Base-by-base conservation (phyloP, 2,797 vertebrate genomes). In the Premnoplex brunnescens region DNA sequence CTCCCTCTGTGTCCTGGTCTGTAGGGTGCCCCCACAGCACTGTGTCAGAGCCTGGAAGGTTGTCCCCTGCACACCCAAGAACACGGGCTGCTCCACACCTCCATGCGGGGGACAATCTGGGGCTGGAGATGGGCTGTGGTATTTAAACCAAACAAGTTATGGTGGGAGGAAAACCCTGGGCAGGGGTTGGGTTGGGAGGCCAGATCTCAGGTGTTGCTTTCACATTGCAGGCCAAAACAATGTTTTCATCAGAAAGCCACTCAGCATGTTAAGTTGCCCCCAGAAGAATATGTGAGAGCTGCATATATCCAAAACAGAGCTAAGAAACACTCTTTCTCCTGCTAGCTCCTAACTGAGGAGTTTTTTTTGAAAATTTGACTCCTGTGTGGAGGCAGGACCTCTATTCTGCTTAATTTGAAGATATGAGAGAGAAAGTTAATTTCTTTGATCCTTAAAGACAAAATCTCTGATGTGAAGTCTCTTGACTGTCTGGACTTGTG, bases 71-170 rank as follows among this genome's bases (percentile, higher is more conserved):
- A 2, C 8, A 6, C 23, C 27, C 1, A 0, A 6, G 51, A 17
- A 5, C 55, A 12, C 20, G 19, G 34, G 23, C 63, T 73, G 67
- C 59, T 56, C 20, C 51, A 6, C 14, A 9, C 3, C 21, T 8
- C 23, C 30, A 0, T 7, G n/a, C 26, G 12, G 23, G 46, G 26
- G 23, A 15, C 26, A 80, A 5, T 11, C 16, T 1, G 3, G 28
- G 43, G 30, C 39, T 14, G 18, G 26, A 34, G 37, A 7, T 5
- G 21, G 48, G n/a, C n/a, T 2, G 4, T 14, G 41, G 3, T 24
- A 0, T 51, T 37, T 10, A 14, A 59, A 39, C 67, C 51, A 66
- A 43, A 20, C 20, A 52, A 32, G 2, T 43, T 23, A 0, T 16
- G 26, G 36, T 27, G 13, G 32, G 67, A 66, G 27, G 77, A 28